Base-by-base conservation (phyloP, 2,113 vertebrate species). In the Myotis brandtii region DNA sequence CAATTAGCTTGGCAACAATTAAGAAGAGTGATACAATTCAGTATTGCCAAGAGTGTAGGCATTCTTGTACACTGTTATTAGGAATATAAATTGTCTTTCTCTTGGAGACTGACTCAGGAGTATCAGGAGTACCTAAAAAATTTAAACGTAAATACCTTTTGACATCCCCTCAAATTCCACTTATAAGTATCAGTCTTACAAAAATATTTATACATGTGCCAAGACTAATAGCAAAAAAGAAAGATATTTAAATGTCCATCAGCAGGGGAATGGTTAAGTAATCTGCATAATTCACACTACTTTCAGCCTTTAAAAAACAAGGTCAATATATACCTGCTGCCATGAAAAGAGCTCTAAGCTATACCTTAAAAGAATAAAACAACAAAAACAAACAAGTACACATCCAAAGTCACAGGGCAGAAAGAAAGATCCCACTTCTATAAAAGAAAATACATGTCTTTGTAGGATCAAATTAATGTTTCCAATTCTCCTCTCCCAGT, bases 31-130 rank as follows among this genome's bases (percentile, higher is more conserved):
- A 84, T 23, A 59, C 32, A 83, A 89, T 76, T 66, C 46, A 66
- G 69, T 73, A 72, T 8, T 43, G n/a, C 56, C 11, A 73, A 81
- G 43, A 27, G 14, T 52, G 27, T 9, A 66, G 54, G 43, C 67
- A 64, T 21, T 76, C 34, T 59, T 0, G 2, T 32, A 89, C 37
- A 67, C 70, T 69, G 76, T 62, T 56, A 93, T 21, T 67, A 56
- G 59, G 48, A 76, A 11, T 75, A 89, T 67, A 83, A 76, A 32
- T 18, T 25, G 79, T 37, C 25, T 87, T 17, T 4, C 0, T 48
- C 40, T 90, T 62, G 70, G 62, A 94, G 10, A 20, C 27, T 90
- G 72, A 85, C 85, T 94, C 37, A 70, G n/a, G n/a, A 90, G 52
- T 50, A 62, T 62, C 27, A 64, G 62, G 11, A 64, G 62, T 32